Percentiles rank a stretch among this genome's conserved stretches.
These are phyloP conservation scores for Hormiphora californensis DNA, from an alignment of 37 sponge, comb jelly and placozoan species.

Conservation along the genomic window DNA sequence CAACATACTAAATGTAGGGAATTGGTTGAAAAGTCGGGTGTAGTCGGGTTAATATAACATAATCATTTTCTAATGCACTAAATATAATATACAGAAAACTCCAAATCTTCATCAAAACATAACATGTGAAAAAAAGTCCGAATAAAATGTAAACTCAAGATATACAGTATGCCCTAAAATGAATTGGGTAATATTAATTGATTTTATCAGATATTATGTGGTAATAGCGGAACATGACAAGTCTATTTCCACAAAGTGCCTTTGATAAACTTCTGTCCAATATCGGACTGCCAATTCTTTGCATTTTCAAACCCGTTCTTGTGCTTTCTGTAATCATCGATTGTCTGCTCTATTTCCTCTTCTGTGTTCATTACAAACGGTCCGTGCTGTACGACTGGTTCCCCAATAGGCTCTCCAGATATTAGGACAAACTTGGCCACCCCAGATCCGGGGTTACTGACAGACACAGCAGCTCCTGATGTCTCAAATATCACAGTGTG, in stretches of 20 bases:
- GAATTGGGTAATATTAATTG: too few relatives aligned
- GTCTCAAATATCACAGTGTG: constrained; percentile 7
- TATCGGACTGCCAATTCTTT: constrained; percentile 51
- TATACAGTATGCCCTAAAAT: too few relatives aligned
- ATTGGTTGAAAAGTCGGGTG: too few relatives aligned
- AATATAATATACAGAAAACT: too few relatives aligned
- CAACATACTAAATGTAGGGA: too few relatives aligned
- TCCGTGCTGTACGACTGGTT: constrained; percentile 70
- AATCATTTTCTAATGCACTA: too few relatives aligned
- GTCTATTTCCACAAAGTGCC: constrained; percentile 14
- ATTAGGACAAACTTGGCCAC: constrained; percentile 65
- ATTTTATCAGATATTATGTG: too few relatives aligned
- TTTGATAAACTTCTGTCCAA: constrained; percentile 9
- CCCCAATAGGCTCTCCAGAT: constrained; percentile 71
- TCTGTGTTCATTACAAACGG: constrained; percentile 95
- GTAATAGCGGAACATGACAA: too few relatives aligned
- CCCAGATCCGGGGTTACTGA: constrained; percentile 60
- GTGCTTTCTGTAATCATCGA: constrained; percentile 61
- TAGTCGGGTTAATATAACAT: too few relatives aligned
- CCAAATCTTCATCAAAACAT: too few relatives aligned
- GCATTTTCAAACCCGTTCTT: constrained; percentile 57
- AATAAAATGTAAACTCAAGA: too few relatives aligned
- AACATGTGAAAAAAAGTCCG: too few relatives aligned
- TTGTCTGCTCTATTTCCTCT: constrained; percentile 74
- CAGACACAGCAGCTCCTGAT: constrained; percentile 57